Evolutionary conservation across 2,797 vertebrate genomes (phyloP).

Genomic region (Mionectes olivaceus): DNA sequence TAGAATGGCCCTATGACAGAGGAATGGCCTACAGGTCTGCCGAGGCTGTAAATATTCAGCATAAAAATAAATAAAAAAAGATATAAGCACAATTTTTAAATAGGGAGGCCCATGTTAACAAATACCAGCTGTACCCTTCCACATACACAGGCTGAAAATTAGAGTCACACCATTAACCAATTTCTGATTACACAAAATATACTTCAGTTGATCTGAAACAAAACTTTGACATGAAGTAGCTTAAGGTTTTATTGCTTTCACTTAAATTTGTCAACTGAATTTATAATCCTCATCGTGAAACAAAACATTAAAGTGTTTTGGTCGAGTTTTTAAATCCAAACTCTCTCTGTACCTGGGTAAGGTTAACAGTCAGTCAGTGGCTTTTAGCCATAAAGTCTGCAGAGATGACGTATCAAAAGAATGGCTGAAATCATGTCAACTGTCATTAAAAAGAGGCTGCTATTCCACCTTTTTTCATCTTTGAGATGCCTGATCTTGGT

Average conservation of each 20-base stretch:
- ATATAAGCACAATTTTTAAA: not conserved
- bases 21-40: not conserved
- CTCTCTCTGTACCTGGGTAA: not conserved
- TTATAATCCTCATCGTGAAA: not conserved
- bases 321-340: not conserved
- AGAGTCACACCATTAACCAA: not conserved
- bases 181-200: not conserved
- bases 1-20: not conserved
- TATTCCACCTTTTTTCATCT: not conserved
- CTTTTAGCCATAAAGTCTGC: not conserved
- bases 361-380: not conserved
- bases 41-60: not conserved
- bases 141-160: not conserved
- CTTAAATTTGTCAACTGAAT: not conserved
- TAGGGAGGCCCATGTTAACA: not conserved
- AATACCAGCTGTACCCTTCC: not conserved
- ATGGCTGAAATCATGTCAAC: not conserved
- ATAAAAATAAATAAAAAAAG: not conserved
- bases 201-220: not conserved
- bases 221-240: not conserved
- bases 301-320: not conserved
- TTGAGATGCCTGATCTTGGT: not conserved
- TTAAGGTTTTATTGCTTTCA: not conserved
- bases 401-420: not conserved
- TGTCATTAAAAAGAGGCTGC: not conserved